Base-by-base conservation (phyloP, 2,888 invertebrate genomes). In the Apotomis turbidana region DNA sequence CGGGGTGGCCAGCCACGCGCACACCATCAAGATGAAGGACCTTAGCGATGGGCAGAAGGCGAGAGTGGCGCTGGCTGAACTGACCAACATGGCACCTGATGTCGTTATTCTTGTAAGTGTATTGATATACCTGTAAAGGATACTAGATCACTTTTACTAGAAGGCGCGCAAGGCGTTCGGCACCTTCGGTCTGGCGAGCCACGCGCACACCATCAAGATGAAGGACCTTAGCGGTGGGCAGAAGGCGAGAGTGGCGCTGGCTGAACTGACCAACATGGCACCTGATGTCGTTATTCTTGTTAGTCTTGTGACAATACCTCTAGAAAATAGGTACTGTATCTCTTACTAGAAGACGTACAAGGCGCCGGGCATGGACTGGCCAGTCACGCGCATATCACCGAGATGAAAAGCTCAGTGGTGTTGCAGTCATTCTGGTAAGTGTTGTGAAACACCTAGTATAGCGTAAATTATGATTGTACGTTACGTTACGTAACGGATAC, bases 131-230 rank as follows among this genome's bases (percentile, higher is more conserved):
- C 15, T 15, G 15, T 15, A 15, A 1, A 15, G 15, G 15, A 1
- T 15, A 15, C 15, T 15, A 15, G 15, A 15, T 15, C 15, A 15
- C 1, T 1, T 15, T 15, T 92, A 93, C 80, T 93, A 93, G 84
- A 93, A 93, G 88, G 98, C 99, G 95, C 98, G 69, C 94, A 99
- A 99, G 89, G 15, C 15, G n/a, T n/a, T 15, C 15, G 15, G 15
- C 15, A 15, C n/a, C n/a, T n/a, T n/a, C 88, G 99, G 99, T 3
- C 94, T 99, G 44, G 96, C 98, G 12, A 96, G 98, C 74, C 98
- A 99, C 90, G 99, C 99, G 0, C 99, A 99, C 84, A 98, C 98
- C 0, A 99, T 99, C 79, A 98, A 97, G 94, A 99, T 99, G 96
- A 97, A 97, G 88, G 99, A 97, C 88, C 93, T 97, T 10, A 97